These are phyloP conservation scores for Malacoraja senta DNA, from an alignment of 2,797 vertebrate species.

Conservation along the genomic window DNA sequence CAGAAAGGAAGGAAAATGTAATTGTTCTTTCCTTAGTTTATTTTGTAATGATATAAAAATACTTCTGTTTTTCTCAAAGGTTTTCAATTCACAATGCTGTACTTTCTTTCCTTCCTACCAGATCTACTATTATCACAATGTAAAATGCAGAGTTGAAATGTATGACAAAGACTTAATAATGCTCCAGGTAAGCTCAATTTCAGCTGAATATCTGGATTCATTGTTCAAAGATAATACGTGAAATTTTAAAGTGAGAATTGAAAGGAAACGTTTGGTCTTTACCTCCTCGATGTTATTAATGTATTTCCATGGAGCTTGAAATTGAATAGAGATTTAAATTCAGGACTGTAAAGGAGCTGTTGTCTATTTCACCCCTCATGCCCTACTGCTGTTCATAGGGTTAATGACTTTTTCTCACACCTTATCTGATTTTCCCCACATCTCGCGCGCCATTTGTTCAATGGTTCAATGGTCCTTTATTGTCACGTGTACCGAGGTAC, in stretches of 20 bases:
- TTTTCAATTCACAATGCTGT: neutral
- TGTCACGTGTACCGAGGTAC: no score
- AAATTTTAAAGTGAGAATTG: neutral
- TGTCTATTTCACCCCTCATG: no score
- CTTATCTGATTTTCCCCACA: no score
- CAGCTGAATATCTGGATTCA: neutral
- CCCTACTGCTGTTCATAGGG: no score
- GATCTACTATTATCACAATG: constrained; percentile 98
- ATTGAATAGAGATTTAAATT: neutral
- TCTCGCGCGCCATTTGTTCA: no score
- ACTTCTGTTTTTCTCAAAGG: neutral
- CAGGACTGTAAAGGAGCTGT: no score
- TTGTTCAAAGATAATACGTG: neutral
- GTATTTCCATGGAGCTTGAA: neutral
- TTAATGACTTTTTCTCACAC: no score
- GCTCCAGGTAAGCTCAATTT: constrained; percentile 76
- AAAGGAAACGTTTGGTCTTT: neutral
- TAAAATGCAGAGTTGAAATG: constrained; percentile 95
- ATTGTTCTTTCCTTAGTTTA: no score
- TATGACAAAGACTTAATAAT: constrained; percentile 95
- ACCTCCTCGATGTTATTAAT: no score
- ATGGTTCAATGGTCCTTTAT: no score
- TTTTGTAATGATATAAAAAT: neutral
- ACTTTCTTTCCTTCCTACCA: constrained; percentile 49
- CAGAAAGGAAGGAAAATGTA: no score